Percentiles rank a stretch among this genome's conserved stretches.
phyloP scores from a whole-genome alignment of 1,140 invertebrate genomes.

The Xylocopa sonorina region DNA sequence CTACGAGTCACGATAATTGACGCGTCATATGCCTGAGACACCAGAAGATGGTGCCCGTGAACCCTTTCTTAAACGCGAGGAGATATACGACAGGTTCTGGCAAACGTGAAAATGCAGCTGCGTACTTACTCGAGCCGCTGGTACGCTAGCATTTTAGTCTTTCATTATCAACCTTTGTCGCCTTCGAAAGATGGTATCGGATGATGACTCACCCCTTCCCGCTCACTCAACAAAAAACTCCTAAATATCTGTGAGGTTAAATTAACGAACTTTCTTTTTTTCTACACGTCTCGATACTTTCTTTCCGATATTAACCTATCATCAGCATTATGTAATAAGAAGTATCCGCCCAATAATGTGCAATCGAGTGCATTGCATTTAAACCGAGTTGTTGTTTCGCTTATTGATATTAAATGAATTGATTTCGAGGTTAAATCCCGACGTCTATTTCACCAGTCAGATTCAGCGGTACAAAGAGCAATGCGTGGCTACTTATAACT shows the following conservation, averaged over 20 bases:
- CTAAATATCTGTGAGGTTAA: constrained; percentile 57
- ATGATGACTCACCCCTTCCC: constrained; percentile 75
- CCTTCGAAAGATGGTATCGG: constrained; percentile 45
- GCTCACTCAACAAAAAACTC: constrained; percentile 46
- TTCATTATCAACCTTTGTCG: constrained; percentile 32
- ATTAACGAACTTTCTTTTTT: constrained; percentile 36
- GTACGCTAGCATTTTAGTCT: constrained; percentile 32
- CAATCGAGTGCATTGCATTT: background rate
- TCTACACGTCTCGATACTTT: background rate
- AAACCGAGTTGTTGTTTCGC: background rate
- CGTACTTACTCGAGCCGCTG: constrained; percentile 16
- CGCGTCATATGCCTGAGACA: constrained; percentile 69
- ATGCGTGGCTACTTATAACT: background rate
- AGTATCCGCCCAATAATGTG: constrained; percentile 12
- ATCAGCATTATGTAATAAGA: constrained; percentile 42
- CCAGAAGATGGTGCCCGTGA: constrained; percentile 57
- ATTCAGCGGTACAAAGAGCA: constrained; percentile 3
- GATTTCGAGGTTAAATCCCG: constrained; percentile 43
- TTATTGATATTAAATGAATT: constrained; percentile 20
- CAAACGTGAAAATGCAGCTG: constrained; percentile 21
- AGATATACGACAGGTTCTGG: constrained; percentile 27
- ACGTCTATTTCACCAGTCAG: constrained; percentile 9
- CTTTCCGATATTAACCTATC: constrained; percentile 23
- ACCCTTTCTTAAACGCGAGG: constrained; percentile 25
- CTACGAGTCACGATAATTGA: constrained; percentile 65